Conservation (phyloP, 1,140 invertebrate genomes). For the Olivierus martensii region DNA sequence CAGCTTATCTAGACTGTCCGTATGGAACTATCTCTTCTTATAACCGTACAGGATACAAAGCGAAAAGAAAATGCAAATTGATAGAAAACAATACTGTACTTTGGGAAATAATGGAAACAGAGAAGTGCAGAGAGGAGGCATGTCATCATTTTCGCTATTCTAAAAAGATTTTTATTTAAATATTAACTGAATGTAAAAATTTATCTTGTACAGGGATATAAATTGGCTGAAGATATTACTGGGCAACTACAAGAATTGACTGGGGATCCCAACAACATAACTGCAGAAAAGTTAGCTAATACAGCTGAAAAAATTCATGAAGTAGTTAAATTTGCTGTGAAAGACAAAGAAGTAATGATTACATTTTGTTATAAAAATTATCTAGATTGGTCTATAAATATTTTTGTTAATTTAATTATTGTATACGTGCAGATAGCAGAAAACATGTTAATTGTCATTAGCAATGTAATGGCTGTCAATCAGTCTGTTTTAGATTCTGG, state of each 20-base stretch:
- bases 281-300: slow-evolving; percentile 6
- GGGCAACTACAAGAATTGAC: slow-evolving; percentile 19
- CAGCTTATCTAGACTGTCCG: slow-evolving; percentile 22
- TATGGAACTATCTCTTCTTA: slow-evolving; percentile 16
- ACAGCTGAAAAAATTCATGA: slow-evolving; percentile 15
- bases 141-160: background rate
- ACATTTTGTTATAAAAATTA: background rate
- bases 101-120: slow-evolving; percentile 8
- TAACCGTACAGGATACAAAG: slow-evolving; percentile 8
- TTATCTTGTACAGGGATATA: slow-evolving; percentile 10
- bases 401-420: too few relatives aligned
- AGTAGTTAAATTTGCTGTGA: slow-evolving; percentile 18
- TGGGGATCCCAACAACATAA: slow-evolving; percentile 11
- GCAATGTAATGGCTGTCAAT: slow-evolving; percentile 28
- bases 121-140: slow-evolving; percentile 21
- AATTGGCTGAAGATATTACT: slow-evolving; percentile 17
- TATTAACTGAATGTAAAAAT: too few relatives aligned
- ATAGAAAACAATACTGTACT: slow-evolving; percentile 14
- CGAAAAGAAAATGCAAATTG: slow-evolving; percentile 15
- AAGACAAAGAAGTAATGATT: slow-evolving; percentile 20
- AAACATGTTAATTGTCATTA: slow-evolving; percentile 24
- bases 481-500: slow-evolving; percentile 20
- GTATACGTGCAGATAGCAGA: slow-evolving; percentile 21
- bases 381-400: too few relatives aligned
- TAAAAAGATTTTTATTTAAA: too few relatives aligned